Evolutionary conservation across 2,113 vertebrate species (phyloP), one percentile per base, ranked within the genome.

Genomic region (Cygnus buccinator): DNA sequence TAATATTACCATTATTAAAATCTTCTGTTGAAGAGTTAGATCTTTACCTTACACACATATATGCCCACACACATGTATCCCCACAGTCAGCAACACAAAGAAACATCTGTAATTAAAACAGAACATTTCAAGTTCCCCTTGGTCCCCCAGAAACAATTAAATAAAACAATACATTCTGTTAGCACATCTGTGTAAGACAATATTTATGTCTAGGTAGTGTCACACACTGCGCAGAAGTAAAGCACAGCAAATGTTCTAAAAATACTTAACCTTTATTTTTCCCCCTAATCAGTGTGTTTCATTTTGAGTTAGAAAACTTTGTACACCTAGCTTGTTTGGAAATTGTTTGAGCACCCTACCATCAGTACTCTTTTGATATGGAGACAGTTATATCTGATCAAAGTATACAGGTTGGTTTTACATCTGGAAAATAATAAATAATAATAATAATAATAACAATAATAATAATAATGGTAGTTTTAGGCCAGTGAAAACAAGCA

Each of bases 11-110:
- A 31, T 25, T 46, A 41, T 73, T 15, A 41, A 61, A 81, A 65
- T 23, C 1, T 65, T 85, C 48, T 71, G 9, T 33, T 94, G 88
- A 22, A 25, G 44, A 74, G 57, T 18, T 46, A 13, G 13, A n/a
- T 41, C 29, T 63, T 58, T 29, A 1, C 33, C 55, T 52, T 33
- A 33, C 10, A 41, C 9, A 19, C 4, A 15, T 14, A 10, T 4
- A 1, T 50, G 48, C 6, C 37, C 4, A 2, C 6, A 33, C 3
- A 4, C 1, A 1, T 19, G 59, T 28, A 72, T 1, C 6, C 8
- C 4, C 20, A 44, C 26, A 15, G 6, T 43, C 6, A 52, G 13
- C 18, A 87, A 81, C 28, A 41, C 0, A 6, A 72, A 81, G 41
- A 67, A 75, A 84, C 33, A 57, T 29, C 16, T 85, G 11, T 66